Conservation (phyloP, 2,888 invertebrate genomes). For the Ichneumoninae sp. region DNA sequence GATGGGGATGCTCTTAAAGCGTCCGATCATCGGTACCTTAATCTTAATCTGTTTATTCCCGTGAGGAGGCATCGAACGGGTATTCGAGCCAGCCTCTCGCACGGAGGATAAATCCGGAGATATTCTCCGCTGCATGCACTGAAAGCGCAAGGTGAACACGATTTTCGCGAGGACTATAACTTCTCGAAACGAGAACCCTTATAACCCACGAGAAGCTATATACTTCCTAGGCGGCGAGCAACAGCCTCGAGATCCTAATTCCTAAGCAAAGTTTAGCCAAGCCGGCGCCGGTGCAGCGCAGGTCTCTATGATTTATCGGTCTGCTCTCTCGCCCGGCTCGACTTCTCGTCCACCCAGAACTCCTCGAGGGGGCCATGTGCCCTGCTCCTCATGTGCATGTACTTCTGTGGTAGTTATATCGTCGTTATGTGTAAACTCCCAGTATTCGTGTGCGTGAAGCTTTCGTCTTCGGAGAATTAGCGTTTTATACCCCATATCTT, state of each 20-base stretch:
- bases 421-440: constrained; percentile 35
- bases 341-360: constrained; percentile 53
- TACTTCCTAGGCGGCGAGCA: constrained; percentile 32
- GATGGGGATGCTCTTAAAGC: background rate
- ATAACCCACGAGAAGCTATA: constrained; percentile 31
- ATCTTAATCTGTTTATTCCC: background rate
- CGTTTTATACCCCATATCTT: constrained; percentile 27
- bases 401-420: constrained; percentile 38
- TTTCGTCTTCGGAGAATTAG: constrained; percentile 55
- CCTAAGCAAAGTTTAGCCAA: constrained; percentile 76
- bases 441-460: constrained; percentile 27
- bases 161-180: constrained; percentile 53
- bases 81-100: background rate
- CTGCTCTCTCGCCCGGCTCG: constrained; percentile 71
- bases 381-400: constrained; percentile 40
- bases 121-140: constrained; percentile 26
- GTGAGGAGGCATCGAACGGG: background rate
- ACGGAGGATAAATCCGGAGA: constrained; percentile 31
- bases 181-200: constrained; percentile 40
- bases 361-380: constrained; percentile 65
- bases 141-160: constrained; percentile 20
- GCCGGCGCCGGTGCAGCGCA: constrained; percentile 76
- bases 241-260: constrained; percentile 64
- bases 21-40: background rate
- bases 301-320: constrained; percentile 80